Base-by-base conservation (phyloP, 2,888 invertebrate genomes). In the Drosophila maculinotata region DNA sequence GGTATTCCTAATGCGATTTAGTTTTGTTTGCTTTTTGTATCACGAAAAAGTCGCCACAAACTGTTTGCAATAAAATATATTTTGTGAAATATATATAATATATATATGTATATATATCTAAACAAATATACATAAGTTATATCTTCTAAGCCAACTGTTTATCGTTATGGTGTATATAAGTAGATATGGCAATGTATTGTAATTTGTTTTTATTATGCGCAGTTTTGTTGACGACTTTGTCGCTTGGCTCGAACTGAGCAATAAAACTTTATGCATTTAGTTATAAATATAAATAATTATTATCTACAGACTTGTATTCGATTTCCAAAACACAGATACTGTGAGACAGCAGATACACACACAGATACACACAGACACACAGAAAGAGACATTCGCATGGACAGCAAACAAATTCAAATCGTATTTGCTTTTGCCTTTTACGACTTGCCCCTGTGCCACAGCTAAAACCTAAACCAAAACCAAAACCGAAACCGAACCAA, bases 201-300 rank as follows among this genome's bases (percentile, higher is more conserved):
- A 87, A 81, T 81, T 87, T 75, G 65, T 59, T 85, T 86, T 82
- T 85, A 79, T 82, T 85, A 79, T 82, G 87, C 62, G 74, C 73
- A 60, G 87, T 84, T 66, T 85, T 80, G 87, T 73, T 69, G 76
- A 71, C 81, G 78, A 76, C 86, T 82, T 71, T 75, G 78, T 69
- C 69, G 60, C 54, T 69, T 36, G 63, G n/a, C n/a, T n/a, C 60
- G 64, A 54, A 48, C 69, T 52, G 45, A 52, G 54, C 69, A 83
- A 88, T 82, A 86, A 82, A 88, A 83, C 69, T 88, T 88, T 87
- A 88, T 82, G 82, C 88, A 82, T 88, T 88, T 82, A 69, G 86
- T 82, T 82, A 86, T 83, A 83, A 85, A 83, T 88, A 83, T 88
- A 88, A 83, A 83, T 83, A 88, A 88, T 85, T 83, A 88, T 83